Evolutionary conservation across 2,888 invertebrate genomes (phyloP).

Genomic region (Gymnocheta viridis): DNA sequence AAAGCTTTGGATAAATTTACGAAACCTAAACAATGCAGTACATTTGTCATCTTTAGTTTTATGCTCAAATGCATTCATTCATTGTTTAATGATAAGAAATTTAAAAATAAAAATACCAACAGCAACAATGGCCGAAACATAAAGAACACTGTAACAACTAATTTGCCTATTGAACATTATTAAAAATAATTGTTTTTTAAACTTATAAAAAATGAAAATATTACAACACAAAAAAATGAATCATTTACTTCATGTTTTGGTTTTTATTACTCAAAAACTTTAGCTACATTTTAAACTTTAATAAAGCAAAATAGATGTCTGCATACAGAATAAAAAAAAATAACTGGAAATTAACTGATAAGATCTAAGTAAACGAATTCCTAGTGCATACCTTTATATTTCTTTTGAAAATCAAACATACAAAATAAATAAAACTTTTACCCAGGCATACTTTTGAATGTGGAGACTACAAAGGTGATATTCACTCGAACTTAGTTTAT

Average conservation of each 20-base stretch:
- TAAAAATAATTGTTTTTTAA: conserved; percentile 60
- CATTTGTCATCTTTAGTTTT: conserved; percentile 71
- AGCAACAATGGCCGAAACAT: conserved; percentile 36
- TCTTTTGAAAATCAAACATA: too few relatives aligned
- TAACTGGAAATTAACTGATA: neutral
- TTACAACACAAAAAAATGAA: conserved; percentile 21
- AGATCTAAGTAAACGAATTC: neutral
- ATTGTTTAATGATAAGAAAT: conserved; percentile 70
- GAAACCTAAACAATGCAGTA: conserved; percentile 68
- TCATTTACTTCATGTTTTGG: conserved; percentile 4
- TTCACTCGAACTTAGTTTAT: too few relatives aligned
- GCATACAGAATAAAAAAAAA: conserved; percentile 19
- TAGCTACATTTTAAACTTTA: conserved; percentile 35
- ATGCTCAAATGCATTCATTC: conserved; percentile 72
- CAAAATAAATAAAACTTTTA: too few relatives aligned
- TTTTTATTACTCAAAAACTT: conserved; percentile 25
- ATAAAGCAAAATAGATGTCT: conserved; percentile 49
- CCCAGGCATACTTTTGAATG: too few relatives aligned
- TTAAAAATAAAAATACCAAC: conserved; percentile 57
- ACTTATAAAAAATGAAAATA: conserved; percentile 45
- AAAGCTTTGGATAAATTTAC: conserved; percentile 63
- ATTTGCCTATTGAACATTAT: conserved; percentile 69
- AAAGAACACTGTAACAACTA: conserved; percentile 59
- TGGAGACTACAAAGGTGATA: too few relatives aligned
- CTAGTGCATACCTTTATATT: neutral